Conservation (phyloP, 2,113 vertebrate genomes). For the Stercorarius parasiticus region DNA sequence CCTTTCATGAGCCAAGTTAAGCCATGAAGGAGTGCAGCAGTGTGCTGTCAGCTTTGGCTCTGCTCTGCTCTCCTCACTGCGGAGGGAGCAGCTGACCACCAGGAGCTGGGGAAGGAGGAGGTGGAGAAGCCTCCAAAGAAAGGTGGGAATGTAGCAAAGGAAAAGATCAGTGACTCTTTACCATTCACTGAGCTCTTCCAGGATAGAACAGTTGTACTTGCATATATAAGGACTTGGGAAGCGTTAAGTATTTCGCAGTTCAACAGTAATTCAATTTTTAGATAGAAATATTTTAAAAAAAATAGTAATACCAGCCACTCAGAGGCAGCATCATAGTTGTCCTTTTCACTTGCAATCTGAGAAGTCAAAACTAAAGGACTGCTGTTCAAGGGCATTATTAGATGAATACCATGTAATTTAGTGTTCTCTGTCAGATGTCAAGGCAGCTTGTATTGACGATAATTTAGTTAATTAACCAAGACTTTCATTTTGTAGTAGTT, state of each 20-base stretch:
- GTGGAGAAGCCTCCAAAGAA: neutral
- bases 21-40: neutral
- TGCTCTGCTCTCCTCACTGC: neutral
- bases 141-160: neutral
- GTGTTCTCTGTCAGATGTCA: neutral
- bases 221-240: neutral
- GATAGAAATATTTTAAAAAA: neutral
- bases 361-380: neutral
- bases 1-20: neutral
- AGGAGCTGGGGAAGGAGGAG: neutral
- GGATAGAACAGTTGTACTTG: neutral
- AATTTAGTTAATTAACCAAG: conserved; percentile 19
- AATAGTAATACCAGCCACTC: neutral
- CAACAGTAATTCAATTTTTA: neutral
- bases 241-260: neutral
- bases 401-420: neutral
- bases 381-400: neutral
- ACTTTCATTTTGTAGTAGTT: neutral
- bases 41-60: neutral
- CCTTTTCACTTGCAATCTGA: neutral
- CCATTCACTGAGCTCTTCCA: neutral
- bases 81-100: neutral
- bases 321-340: neutral
- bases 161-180: neutral
- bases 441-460: neutral